phyloP scores from a whole-genome alignment of 2,888 invertebrate species.

The Acholoe squamosa region DNA sequence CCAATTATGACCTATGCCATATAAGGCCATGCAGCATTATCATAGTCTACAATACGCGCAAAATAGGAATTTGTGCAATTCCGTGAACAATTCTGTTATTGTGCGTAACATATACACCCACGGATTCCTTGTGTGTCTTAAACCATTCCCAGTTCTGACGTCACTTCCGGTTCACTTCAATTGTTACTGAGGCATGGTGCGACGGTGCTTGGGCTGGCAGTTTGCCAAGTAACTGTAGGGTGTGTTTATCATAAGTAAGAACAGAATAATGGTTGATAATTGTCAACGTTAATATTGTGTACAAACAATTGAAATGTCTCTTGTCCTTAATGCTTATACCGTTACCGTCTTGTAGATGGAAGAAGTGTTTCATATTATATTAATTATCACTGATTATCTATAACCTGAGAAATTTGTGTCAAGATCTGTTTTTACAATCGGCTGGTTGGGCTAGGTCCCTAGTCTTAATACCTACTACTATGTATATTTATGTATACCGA shows the following conservation, averaged over 20 bases:
- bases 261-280: neutral
- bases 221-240: neutral
- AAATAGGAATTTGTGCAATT: no score
- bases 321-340: neutral
- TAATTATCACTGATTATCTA: neutral
- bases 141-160: neutral
- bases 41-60: no score
- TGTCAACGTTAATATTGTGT: neutral
- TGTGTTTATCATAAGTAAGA: neutral
- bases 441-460: no score
- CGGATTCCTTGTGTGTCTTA: neutral
- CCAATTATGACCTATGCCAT: neutral
- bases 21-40: neutral
- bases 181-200: slow-evolving; percentile 37
- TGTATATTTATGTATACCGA: slow-evolving; percentile 47
- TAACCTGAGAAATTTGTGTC: neutral
- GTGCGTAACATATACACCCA: no score
- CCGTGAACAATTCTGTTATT: no score
- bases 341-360: slow-evolving; percentile 45
- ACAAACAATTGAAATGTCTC: neutral
- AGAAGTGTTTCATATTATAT: slow-evolving; percentile 1
- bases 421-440: no score
- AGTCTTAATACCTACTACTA: no score
- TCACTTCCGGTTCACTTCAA: slow-evolving; percentile 18
- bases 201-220: neutral